Evolutionary conservation across 2,113 vertebrate genomes (phyloP), one percentile per base, ranked within the genome.

Genomic region (Cyanoramphus novaezelandiae): DNA sequence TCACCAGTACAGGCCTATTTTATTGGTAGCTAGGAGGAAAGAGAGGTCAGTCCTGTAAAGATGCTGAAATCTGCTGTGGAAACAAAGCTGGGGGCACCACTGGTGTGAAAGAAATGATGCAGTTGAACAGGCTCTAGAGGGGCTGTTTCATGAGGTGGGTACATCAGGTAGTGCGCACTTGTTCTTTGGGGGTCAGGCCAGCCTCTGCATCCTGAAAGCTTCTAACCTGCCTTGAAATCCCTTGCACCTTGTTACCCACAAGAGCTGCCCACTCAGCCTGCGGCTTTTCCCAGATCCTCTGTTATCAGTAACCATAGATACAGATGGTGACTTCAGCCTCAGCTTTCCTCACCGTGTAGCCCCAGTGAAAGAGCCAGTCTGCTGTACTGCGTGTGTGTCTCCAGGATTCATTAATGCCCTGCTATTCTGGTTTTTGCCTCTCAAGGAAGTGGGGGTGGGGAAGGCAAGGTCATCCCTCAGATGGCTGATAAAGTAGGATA

Each of bases 271-370:
- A 39, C 41, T 71, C 21, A 29, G 84, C 20, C 64, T 69, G 47
- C 68, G 81, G 65, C 64, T 62, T 35, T 79, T 50, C 55, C 57
- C 50, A 8, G 6, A 74, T 92, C 88, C 67, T 75, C 82, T 6
- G 7, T 93, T 91, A 84, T 67, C 31, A 9, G 97, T 97, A 95
- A 98, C 97, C 94, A 97, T 95, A 94, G 96, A 97, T 94, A 65
- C 27, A 60, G 78, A 28, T 1, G 1, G 55, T 49, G 53, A 46
- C 67, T 96, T 47, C 90, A 94, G 69, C 67, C 53, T 82, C 90
- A 91, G 47, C 89, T 86, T 89, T 93, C 60, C 63, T 87, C 64
- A 29, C 57, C 8, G 4, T 80, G 7, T 11, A 39, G 90, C 64
- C 52, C 79, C 94, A 90, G 55, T 65, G 92, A 79, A 92, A 76